Evolutionary conservation across 2,888 invertebrate species (phyloP).

Genomic region (Anticlea derivata): DNA sequence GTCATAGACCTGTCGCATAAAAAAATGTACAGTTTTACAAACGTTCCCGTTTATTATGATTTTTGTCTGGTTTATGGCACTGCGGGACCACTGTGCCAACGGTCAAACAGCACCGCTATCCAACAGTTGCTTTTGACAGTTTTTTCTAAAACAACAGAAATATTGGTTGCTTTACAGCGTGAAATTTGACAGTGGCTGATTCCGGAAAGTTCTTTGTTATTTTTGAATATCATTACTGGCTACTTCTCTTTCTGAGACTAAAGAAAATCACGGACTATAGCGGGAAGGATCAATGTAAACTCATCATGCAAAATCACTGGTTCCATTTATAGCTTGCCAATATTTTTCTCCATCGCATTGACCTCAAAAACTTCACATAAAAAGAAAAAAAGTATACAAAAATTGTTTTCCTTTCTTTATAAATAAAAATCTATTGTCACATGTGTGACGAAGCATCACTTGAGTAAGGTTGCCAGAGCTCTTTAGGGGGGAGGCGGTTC

Average conservation of each 20-base stretch:
- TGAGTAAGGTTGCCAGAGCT: no score
- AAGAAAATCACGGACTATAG: neutral
- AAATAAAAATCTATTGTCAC: no score
- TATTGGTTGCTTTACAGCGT: slow-evolving; percentile 63
- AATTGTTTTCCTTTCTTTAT: no score
- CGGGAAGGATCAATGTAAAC: neutral
- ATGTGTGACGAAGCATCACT: no score
- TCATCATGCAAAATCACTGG: no score
- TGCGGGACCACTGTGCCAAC: slow-evolving; percentile 68
- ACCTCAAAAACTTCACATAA: no score
- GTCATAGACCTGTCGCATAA: slow-evolving; percentile 43
- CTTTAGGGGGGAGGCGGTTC: no score
- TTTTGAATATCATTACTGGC: slow-evolving; percentile 51
- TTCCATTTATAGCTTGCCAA: no score
- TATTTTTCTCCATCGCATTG: no score
- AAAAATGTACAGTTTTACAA: slow-evolving; percentile 71
- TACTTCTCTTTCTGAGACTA: slow-evolving; percentile 1
- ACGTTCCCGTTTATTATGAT: slow-evolving; percentile 71
- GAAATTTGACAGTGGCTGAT: slow-evolving; percentile 68
- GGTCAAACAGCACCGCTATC: slow-evolving; percentile 63
- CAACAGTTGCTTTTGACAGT: slow-evolving; percentile 54
- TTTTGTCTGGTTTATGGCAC: slow-evolving; percentile 69
- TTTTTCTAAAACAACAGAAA: slow-evolving; percentile 66
- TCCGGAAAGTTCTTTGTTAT: slow-evolving; percentile 57
- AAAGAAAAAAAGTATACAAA: no score